Conservation (phyloP, 2,888 invertebrate genomes). For the Pterobdella sp. region DNA sequence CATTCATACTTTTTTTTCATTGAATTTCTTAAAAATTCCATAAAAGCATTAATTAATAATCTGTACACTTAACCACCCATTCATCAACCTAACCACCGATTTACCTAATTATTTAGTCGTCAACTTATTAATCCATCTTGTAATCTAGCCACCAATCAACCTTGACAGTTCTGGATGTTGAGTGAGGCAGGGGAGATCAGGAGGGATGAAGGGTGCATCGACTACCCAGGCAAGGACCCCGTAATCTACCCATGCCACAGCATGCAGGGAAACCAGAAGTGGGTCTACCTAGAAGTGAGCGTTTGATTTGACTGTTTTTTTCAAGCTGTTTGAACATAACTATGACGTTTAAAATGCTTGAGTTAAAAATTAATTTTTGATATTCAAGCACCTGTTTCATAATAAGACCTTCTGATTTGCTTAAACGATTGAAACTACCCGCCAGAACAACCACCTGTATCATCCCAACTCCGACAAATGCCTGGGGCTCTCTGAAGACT, state of each 20-base stretch:
- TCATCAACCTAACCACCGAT: not conserved
- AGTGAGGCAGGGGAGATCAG: conserved; percentile 49
- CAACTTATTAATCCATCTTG: not conserved
- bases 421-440: not conserved
- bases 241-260: conserved; percentile 55
- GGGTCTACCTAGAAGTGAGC: conserved; percentile 51
- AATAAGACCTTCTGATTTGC: not conserved
- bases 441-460: conserved; percentile 45
- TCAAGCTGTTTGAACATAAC: not conserved
- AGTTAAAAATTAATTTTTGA: not conserved
- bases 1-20: too few species aligned
- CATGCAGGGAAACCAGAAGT: conserved; percentile 55
- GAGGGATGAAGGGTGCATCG: conserved; percentile 50
- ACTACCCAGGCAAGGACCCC: conserved; percentile 48
- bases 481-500: conserved; percentile 46
- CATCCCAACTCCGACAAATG: conserved; percentile 48
- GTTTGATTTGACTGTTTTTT: not conserved
- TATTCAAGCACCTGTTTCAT: not conserved
- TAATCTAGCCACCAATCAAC: not conserved
- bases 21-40: too few species aligned
- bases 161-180: conserved; percentile 44
- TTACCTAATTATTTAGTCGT: not conserved
- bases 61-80: conserved; percentile 6
- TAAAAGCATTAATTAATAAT: too few species aligned
- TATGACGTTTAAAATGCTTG: not conserved